These are phyloP conservation scores for Embidobia sp. DNA, from an alignment of 2,888 invertebrate genomes.

Conservation along the genomic window DNA sequence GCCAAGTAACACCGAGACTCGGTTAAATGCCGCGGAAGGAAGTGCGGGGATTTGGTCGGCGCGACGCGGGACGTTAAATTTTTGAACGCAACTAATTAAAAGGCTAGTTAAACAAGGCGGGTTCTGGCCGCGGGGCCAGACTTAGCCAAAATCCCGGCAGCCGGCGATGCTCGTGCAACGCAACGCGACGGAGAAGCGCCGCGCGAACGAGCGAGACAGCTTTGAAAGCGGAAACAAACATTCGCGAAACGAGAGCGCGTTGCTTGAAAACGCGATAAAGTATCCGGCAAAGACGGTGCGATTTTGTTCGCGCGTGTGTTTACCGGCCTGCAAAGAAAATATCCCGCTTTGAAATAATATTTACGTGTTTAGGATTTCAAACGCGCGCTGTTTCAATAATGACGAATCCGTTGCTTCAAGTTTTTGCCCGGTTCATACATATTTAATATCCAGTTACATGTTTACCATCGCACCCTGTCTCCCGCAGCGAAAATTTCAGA, in stretches of 20 bases:
- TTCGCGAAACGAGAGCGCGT: slow-evolving; percentile 60
- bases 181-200: neutral
- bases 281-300: slow-evolving; percentile 41
- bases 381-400: slow-evolving; percentile 25
- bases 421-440: slow-evolving; percentile 4
- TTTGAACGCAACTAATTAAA: slow-evolving; percentile 82
- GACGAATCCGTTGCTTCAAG: neutral
- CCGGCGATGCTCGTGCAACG: too few relatives aligned
- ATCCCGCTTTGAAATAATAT: slow-evolving; percentile 44
- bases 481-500: slow-evolving; percentile 8
- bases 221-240: slow-evolving; percentile 77
- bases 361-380: slow-evolving; percentile 43
- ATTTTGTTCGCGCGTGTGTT: slow-evolving; percentile 37
- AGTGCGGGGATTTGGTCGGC: neutral
- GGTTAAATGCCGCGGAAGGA: too few relatives aligned
- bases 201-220: slow-evolving; percentile 15
- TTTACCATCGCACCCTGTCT: neutral
- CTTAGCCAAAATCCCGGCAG: slow-evolving; percentile 65
- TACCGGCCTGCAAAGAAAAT: slow-evolving; percentile 48
- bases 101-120: slow-evolving; percentile 81
- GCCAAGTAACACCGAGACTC: too few relatives aligned
- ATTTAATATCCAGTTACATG: slow-evolving; percentile 23
- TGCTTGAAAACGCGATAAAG: slow-evolving; percentile 37
- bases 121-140: slow-evolving; percentile 74
- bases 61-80: slow-evolving; percentile 80